A percentile compares a stretch with the other conserved stretches of the same genome.
phyloP scores from a whole-genome alignment of 2,797 vertebrate species.

The Knipowitschia caucasica region DNA sequence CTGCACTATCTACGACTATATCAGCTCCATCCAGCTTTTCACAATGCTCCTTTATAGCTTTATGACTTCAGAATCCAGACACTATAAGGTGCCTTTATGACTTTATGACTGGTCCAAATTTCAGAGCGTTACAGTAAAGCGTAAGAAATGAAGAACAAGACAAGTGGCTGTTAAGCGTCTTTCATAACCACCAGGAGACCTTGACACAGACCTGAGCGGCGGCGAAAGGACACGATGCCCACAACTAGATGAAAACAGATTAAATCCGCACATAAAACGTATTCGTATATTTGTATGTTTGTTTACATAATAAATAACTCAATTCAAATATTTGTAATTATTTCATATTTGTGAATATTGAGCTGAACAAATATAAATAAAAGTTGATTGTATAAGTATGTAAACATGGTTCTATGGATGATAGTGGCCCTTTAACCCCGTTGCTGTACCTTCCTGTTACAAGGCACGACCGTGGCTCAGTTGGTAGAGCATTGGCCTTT shows the following conservation, averaged over 20 bases:
- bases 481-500: too few relatives aligned
- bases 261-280: neutral
- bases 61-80: constrained; percentile 69
- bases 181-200: constrained; percentile 14
- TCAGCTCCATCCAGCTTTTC: constrained; percentile 61
- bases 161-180: constrained; percentile 9
- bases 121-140: constrained; percentile 51
- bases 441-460: too few relatives aligned
- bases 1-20: constrained; percentile 47
- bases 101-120: constrained; percentile 58
- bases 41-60: constrained; percentile 68
- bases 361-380: too few relatives aligned
- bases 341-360: too few relatives aligned
- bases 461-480: too few relatives aligned
- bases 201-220: constrained; percentile 8
- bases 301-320: too few relatives aligned
- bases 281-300: neutral
- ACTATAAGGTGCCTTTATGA: constrained; percentile 66
- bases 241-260: neutral
- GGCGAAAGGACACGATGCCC: neutral
- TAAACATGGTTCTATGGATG: too few relatives aligned
- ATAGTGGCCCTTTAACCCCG: too few relatives aligned
- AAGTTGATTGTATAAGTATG: too few relatives aligned
- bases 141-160: constrained; percentile 11
- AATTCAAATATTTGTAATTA: too few relatives aligned